Evolutionary conservation across 1,140 invertebrate species (phyloP), one percentile per base, ranked within the genome.

Genomic region (Macrobrachium nipponense): DNA sequence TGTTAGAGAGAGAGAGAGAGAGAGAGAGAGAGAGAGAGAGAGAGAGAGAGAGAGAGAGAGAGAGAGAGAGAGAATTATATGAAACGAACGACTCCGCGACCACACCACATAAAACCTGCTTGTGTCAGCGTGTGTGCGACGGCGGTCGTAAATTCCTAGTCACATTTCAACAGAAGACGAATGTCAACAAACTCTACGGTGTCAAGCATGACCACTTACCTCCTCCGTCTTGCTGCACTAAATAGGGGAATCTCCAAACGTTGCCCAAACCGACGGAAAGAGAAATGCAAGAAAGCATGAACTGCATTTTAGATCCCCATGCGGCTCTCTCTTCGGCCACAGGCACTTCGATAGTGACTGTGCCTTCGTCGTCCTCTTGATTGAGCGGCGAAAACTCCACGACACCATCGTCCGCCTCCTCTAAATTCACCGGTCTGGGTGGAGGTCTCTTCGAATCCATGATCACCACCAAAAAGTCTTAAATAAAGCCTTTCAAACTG

Each of bases 181-280:
- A 51, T 51, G 58, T 20, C 58, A 44, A 18, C 43, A 14, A 59
- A 23, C 51, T 51, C 17, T 14, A 79, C 2, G 17, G n/a, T 23
- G 8, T 20, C 12, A 15, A 11, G 20, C 27, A 36, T 36, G 27
- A 36, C 27, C 27, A 93, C 94, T 94, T 90, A 97, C 97, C 97
- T 92, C 97, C 97, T 72, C 97, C 97, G 92, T 98, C 98, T 91
- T 97, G 95, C 92, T 98, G 97, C 90, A 96, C 97, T 80, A 98
- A 92, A 90, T 98, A 98, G 14, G 97, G 97, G 93, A 98, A 99
- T 89, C 97, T 93, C 97, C 97, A 98, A 70, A 98, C 97, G 91
- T 98, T 98, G 20, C 97, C 97, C 27, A 98, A 93, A 0, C 96
- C 96, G 10, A 98, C 96, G 62, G 96, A 96, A 91, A 97, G 97